phyloP scores from a whole-genome alignment of 2,113 vertebrate genomes.

The Mugil cephalus region DNA sequence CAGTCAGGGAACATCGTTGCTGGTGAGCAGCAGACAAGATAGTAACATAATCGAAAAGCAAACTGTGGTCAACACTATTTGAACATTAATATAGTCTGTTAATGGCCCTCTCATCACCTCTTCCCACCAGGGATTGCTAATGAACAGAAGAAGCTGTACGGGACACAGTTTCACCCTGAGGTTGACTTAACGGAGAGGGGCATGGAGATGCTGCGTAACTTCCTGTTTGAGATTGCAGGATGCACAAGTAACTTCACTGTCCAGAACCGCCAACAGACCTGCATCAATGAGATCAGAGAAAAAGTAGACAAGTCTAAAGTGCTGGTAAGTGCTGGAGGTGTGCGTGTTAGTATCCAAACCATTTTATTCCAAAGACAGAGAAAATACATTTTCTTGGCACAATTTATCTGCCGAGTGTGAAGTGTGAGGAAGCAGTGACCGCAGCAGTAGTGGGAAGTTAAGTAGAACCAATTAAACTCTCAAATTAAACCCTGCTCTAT shows the following conservation, averaged over 20 bases:
- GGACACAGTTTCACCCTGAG: constrained; percentile 97
- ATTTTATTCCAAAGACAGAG: too few species aligned
- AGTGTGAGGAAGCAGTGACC: constrained; percentile 23
- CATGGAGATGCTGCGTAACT: constrained; percentile 94
- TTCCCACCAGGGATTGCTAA: constrained; percentile 91
- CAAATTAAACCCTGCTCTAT: constrained; percentile 69
- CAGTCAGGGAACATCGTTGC: constrained; percentile 97
- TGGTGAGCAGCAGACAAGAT: constrained; percentile 79
- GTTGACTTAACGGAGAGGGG: constrained; percentile 96
- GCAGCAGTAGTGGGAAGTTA: constrained; percentile 44
- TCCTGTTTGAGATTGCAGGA: constrained; percentile 95
- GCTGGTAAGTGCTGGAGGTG: constrained; percentile 85
- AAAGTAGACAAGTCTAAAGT: constrained; percentile 95
- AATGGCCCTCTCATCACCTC: not conserved
- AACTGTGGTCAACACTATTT: not conserved
- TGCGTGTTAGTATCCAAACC: too few species aligned
- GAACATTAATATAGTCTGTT: too few species aligned
- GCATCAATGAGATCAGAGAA: constrained; percentile 92
- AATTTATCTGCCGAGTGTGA: not conserved
- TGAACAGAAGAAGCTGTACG: constrained; percentile 97
- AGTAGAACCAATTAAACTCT: constrained; percentile 72
- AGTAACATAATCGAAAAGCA: not conserved
- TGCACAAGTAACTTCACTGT: constrained; percentile 96
- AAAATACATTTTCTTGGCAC: too few species aligned
- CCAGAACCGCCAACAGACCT: constrained; percentile 90